phyloP scores from a whole-genome alignment of 2,113 vertebrate genomes.

The Oncorhynchus tshawytscha region DNA sequence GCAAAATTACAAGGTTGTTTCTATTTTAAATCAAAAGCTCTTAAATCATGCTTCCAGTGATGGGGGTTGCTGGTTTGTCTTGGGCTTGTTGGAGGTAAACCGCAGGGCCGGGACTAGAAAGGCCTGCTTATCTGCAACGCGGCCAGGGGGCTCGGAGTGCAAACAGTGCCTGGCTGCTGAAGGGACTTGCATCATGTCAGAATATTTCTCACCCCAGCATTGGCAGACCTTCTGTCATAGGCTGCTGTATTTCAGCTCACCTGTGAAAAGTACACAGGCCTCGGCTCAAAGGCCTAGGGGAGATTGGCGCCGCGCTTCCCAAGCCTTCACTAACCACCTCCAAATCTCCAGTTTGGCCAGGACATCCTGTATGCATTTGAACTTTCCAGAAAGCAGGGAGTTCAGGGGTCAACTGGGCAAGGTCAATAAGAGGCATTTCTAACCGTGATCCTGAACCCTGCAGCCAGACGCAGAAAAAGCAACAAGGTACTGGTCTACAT shows the following conservation, averaged over 20 bases:
- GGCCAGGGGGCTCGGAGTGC: constrained; percentile 1
- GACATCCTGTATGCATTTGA: constrained; percentile 3
- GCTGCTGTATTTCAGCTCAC: constrained; percentile 47
- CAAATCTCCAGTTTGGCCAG: constrained; percentile 21
- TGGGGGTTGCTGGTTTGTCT: constrained; percentile 24
- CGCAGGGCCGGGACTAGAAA: constrained; percentile 36
- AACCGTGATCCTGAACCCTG: constrained; percentile 4
- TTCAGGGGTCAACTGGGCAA: constrained; percentile 20
- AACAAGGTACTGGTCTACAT: background rate
- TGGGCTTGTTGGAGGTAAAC: constrained; percentile 53
- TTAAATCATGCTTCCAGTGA: constrained; percentile 38
- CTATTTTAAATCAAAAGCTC: constrained; percentile 45
- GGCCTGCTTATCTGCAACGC: constrained; percentile 22
- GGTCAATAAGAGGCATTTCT: constrained; percentile 1
- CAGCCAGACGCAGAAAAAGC: background rate
- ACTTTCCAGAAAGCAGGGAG: constrained; percentile 23
- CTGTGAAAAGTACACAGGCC: constrained; percentile 53
- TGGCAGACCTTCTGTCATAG: constrained; percentile 55
- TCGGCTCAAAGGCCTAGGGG: constrained; percentile 42
- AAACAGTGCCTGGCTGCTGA: constrained; percentile 14
- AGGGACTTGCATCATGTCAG: constrained; percentile 64
- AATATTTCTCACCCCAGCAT: constrained; percentile 67
- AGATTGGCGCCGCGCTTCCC: constrained; percentile 32
- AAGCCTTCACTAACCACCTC: constrained; percentile 22
- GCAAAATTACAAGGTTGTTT: constrained; percentile 57